phyloP scores from a whole-genome alignment of 2,113 vertebrate species.

The Spheniscus mendiculus region DNA sequence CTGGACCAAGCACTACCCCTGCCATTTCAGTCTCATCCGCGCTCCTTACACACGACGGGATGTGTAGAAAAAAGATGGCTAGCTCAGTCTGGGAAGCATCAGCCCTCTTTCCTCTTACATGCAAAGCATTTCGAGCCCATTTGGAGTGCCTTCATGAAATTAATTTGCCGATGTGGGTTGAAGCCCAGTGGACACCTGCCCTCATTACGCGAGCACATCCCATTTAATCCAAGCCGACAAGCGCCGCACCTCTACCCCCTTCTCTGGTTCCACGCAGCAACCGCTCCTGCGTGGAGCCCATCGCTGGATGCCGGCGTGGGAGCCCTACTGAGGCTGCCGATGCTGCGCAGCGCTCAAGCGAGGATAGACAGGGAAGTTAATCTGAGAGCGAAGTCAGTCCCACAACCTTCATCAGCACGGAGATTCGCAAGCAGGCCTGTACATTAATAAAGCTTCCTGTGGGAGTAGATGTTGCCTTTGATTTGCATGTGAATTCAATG shows the following conservation, averaged over 20 bases:
- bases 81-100: not conserved
- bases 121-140: not conserved
- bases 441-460: constrained; percentile 66
- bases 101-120: not conserved
- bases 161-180: not conserved
- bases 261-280: not conserved
- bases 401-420: constrained; percentile 38
- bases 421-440: constrained; percentile 48
- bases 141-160: not conserved
- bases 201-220: not conserved
- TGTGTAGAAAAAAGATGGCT: not conserved
- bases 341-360: not conserved
- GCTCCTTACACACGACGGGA: not conserved
- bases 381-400: constrained; percentile 34
- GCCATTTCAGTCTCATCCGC: not conserved
- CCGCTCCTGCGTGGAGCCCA: not conserved
- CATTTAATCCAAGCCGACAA: not conserved
- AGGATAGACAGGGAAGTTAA: constrained; percentile 18
- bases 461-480: constrained; percentile 67
- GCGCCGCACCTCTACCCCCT: not conserved
- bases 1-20: not conserved
- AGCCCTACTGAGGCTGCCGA: not conserved
- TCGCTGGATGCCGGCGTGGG: not conserved
- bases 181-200: not conserved
- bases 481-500: constrained; percentile 70